Percentiles rank a stretch among this genome's conserved stretches.
Conservation (phyloP, 2,888 invertebrate species). For the Drosophila leonis region DNA sequence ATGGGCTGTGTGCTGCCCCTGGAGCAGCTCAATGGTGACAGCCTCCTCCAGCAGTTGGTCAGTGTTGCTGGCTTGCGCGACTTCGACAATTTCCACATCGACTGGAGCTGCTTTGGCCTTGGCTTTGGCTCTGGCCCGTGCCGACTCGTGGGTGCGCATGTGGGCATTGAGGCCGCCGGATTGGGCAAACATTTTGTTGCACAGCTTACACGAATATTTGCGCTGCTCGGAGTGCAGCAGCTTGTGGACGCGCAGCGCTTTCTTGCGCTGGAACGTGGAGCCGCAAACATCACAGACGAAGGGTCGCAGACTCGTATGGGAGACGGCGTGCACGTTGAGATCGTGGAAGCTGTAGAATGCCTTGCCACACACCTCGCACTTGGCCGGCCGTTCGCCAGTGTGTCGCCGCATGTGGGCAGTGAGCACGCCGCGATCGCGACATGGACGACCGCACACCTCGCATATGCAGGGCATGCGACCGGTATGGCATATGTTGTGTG, state of each 20-base stretch:
- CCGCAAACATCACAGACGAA: constrained; percentile 78
- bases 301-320: constrained; percentile 81
- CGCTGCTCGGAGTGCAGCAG: constrained; percentile 80
- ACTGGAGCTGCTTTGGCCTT: constrained; percentile 12
- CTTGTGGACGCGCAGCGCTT: constrained; percentile 82
- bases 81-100: not conserved
- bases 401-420: constrained; percentile 82
- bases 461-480: constrained; percentile 80
- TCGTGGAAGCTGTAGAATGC: constrained; percentile 82
- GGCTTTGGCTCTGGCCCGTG: constrained; percentile 16
- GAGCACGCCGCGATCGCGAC: constrained; percentile 82
- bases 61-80: not conserved
- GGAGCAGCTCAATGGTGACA: constrained; percentile 34
- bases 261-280: constrained; percentile 83
- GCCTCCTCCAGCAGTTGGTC: constrained; percentile 27
- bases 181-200: constrained; percentile 82
- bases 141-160: constrained; percentile 76
- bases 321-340: constrained; percentile 83
- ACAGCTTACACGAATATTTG: constrained; percentile 81
- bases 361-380: constrained; percentile 80
- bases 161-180: constrained; percentile 83
- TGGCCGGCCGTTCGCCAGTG: constrained; percentile 81
- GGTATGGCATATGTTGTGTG: constrained; percentile 81
- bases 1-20: constrained; percentile 35
- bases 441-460: constrained; percentile 79